A percentile compares a stretch with the other conserved stretches of the same genome.
phyloP scores from a whole-genome alignment of 1,140 invertebrate genomes.

The Harpegnathos saltator region DNA sequence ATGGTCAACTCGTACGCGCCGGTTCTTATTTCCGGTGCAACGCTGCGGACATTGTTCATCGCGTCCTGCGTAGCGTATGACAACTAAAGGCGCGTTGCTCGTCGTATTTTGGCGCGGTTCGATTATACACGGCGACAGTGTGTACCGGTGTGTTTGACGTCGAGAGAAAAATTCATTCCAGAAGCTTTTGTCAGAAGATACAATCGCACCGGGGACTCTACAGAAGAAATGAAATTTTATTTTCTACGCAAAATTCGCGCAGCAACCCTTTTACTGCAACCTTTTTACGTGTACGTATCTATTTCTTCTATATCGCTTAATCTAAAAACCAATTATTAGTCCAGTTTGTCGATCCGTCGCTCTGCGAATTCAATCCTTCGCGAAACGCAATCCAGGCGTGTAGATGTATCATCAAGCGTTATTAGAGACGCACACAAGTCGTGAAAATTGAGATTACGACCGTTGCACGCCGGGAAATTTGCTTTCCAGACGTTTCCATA shows the following conservation, averaged over 20 bases:
- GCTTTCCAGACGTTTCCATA: slow-evolving; percentile 9
- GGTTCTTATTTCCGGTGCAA: slow-evolving; percentile 76
- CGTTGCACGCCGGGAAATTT: not conserved
- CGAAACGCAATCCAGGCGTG: not conserved
- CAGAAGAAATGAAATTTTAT: too few species aligned
- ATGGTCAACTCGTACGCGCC: slow-evolving; percentile 77
- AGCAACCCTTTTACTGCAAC: too few species aligned
- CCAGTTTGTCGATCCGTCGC: not conserved
- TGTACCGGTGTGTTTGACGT: not conserved
- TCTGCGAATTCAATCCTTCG: not conserved
- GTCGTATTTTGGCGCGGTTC: slow-evolving; percentile 6
- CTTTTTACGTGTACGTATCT: too few species aligned
- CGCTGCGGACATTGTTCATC: slow-evolving; percentile 73
- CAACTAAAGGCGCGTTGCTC: not conserved
- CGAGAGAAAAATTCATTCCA: not conserved
- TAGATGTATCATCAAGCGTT: not conserved
- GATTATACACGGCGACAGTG: not conserved
- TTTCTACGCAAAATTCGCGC: too few species aligned
- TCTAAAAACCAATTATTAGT: not conserved
- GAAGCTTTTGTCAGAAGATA: not conserved
- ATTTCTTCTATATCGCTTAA: not conserved
- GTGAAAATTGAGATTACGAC: slow-evolving; percentile 7
- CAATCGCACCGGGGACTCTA: too few species aligned
- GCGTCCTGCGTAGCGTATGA: slow-evolving; percentile 44
- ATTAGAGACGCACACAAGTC: not conserved